Evolutionary conservation across 2,797 vertebrate genomes (phyloP).

Genomic region (Enteromius mattozi): DNA sequence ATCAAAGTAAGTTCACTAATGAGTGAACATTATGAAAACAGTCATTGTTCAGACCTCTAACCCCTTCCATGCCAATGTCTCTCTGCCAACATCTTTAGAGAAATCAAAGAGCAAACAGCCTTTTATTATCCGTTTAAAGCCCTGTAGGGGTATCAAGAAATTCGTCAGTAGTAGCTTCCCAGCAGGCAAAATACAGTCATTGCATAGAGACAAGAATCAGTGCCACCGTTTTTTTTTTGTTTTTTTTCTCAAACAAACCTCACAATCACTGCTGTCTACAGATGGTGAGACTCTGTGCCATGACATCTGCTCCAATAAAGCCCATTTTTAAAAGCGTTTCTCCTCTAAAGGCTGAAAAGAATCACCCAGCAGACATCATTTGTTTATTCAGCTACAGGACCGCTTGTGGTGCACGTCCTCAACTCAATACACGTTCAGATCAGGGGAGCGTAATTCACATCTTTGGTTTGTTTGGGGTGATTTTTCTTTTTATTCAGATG

Average conservation of each 20-base stretch:
- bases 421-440: background rate
- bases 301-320: slow-evolving; percentile 57
- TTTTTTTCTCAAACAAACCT: background rate
- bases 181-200: slow-evolving; percentile 6
- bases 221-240: background rate
- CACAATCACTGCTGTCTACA: slow-evolving; percentile 11
- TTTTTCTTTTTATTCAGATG: slow-evolving; percentile 2
- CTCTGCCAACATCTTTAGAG: slow-evolving; percentile 23
- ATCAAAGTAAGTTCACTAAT: background rate
- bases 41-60: background rate
- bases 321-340: slow-evolving; percentile 41
- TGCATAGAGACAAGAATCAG: background rate
- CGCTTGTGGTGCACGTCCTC: background rate
- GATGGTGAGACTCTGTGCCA: slow-evolving; percentile 44
- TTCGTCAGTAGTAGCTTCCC: slow-evolving; percentile 4
- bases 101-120: slow-evolving; percentile 15
- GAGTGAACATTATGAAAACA: slow-evolving; percentile 1
- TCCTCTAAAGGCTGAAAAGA: slow-evolving; percentile 35
- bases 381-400: slow-evolving; percentile 32
- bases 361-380: slow-evolving; percentile 10
- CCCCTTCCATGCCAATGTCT: background rate
- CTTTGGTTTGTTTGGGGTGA: background rate
- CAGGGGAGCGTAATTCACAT: background rate
- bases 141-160: slow-evolving; percentile 6
- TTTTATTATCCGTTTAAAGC: slow-evolving; percentile 10